These are phyloP conservation scores for Bettongia penicillata DNA, from an alignment of 2,113 vertebrate genomes.

Conservation along the genomic window DNA sequence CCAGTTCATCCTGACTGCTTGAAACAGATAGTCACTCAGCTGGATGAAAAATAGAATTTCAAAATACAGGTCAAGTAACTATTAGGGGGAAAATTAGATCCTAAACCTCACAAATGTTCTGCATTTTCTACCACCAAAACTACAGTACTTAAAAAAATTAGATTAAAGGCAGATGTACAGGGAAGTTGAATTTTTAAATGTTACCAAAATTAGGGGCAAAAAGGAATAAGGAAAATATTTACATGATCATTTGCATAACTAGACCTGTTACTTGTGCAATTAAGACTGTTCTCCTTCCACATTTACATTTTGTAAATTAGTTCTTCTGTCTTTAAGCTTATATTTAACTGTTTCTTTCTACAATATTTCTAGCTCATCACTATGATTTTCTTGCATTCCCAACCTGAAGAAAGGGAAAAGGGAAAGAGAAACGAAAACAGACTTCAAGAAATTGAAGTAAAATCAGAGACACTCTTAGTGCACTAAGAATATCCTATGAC, in stretches of 20 bases:
- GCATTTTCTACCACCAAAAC: neutral
- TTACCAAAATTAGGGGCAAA: neutral
- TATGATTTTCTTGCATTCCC: neutral
- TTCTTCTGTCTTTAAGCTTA: neutral
- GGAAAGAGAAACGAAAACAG: neutral
- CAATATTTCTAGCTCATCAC: neutral
- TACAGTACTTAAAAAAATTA: neutral
- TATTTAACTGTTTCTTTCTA: neutral
- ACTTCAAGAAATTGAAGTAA: neutral
- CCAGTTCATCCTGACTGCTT: neutral
- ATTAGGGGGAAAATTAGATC: neutral
- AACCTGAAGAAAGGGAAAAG: neutral
- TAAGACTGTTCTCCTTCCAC: neutral
- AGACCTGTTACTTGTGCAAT: neutral
- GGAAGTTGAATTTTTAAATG: neutral
- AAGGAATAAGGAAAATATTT: neutral
- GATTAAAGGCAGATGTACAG: neutral
- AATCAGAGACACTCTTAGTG: no score
- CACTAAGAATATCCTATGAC: neutral
- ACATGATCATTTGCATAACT: neutral
- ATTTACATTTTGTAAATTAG: neutral
- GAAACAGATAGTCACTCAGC: neutral
- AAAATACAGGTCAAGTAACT: neutral
- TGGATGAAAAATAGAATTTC: neutral
- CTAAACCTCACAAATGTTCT: neutral